Evolutionary conservation across 2,113 vertebrate genomes (phyloP), one percentile per base, ranked within the genome.

Genomic region (Salvelinus sp.): DNA sequence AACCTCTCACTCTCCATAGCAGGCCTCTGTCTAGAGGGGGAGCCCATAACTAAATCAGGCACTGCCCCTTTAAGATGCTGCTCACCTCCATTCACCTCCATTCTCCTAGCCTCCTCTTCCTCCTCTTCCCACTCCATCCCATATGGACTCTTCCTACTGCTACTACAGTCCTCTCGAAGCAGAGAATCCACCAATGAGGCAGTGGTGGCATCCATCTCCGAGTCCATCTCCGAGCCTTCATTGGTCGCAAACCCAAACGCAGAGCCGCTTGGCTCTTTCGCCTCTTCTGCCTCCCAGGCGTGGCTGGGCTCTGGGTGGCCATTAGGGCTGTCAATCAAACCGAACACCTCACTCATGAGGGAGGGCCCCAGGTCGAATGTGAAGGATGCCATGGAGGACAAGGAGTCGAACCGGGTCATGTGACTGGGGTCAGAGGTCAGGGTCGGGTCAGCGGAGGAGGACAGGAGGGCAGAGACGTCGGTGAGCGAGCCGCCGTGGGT

Each of bases 301-400:
- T 76, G 78, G 63, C 38, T 14, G 6, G 78, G 50, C 20, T 86
- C 86, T 50, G 30, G 3, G 60, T 82, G 83, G 77, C 82, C 54
- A 79, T 93, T 91, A 0, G 95, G 88, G 82, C 93, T 94, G 85
- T 94, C 94, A 79, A 98, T 96, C 86, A 96, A 90, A 64, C 95
- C 92, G 50, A 99, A 93, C 13, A 99, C 94, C 88, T 99, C 97
- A 0, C 94, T 97, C 95, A 99, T 96, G 66, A 99, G 94, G 9
- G 97, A 99, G 20, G 97, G 97, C 7, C 98, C 98, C 0, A 99
- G 94, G 87, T 99, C 98, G 3, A 99, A 92, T 76, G 93, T 96
- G 88, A 99, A 98, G 76, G 96, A 96, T 78, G 94, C 90, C 76
- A 99, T 95, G 69, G 94, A 95, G 3, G 87, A 91, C 3, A 97